Evolutionary conservation across 2,888 invertebrate genomes (phyloP).

Genomic region (Cylloceria caligata): DNA sequence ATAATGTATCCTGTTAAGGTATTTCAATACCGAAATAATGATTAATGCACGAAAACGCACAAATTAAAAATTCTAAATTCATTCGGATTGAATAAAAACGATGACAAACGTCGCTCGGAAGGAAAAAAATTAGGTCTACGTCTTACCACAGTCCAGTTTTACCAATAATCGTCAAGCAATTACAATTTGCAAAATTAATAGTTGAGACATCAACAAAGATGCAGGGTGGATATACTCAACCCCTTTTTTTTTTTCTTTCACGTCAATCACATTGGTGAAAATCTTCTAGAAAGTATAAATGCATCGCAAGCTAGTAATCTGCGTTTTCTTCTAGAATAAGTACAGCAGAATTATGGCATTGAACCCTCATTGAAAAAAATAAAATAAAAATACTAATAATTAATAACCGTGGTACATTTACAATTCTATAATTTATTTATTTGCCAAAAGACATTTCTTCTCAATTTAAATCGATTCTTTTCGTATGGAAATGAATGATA

Average conservation of each 20-base stretch:
- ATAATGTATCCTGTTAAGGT: constrained; percentile 44
- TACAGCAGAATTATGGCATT: constrained; percentile 25
- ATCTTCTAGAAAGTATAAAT: too few species aligned
- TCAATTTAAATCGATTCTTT: not conserved
- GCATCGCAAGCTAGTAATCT: constrained; percentile 18
- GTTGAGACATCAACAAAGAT: constrained; percentile 67
- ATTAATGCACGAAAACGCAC: constrained; percentile 32
- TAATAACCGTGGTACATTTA: not conserved
- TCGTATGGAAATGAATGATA: not conserved
- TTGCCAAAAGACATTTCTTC: not conserved
- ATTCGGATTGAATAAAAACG: not conserved
- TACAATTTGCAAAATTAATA: constrained; percentile 19
- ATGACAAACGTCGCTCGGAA: constrained; percentile 1
- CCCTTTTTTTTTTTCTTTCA: not conserved
- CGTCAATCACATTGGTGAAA: constrained; percentile 6
- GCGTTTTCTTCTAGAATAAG: constrained; percentile 31
- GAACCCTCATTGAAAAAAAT: not conserved
- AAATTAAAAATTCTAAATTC: constrained; percentile 9
- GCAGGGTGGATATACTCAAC: constrained; percentile 28
- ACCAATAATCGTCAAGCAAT: constrained; percentile 22
- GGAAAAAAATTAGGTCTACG: constrained; percentile 46
- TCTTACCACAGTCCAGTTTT: constrained; percentile 20
- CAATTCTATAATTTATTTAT: not conserved
- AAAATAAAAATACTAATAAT: too few species aligned
- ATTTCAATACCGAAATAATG: constrained; percentile 45